Evolutionary conservation across 2,888 invertebrate species (phyloP), one percentile per base, ranked within the genome.

Genomic region (Tinea pellionella): DNA sequence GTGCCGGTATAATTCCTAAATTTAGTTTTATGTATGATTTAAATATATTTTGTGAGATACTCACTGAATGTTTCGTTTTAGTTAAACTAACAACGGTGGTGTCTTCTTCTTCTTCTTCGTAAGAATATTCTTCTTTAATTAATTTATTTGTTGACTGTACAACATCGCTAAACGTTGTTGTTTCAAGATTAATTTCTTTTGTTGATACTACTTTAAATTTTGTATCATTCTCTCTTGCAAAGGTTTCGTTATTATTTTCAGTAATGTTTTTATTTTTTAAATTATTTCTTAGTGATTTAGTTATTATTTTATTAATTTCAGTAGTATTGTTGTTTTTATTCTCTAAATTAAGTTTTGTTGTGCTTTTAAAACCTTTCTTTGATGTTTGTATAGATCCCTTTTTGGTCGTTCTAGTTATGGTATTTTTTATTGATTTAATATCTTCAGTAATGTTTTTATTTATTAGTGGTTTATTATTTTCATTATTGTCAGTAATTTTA

Each of bases 51-150:
- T 24, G 24, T 3, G 6, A 24, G 13, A 57, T 58, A 66, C 74
- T 72, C 67, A 75, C 76, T 2, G 47, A 47, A 47, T 67, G 42
- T 68, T 65, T 71, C 16, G 51, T 19, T 62, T 60, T 59, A 15
- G 47, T 63, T 42, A 60, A 43, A 13, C 42, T 2, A 16, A 29
- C 55, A n/a, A 41, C 61, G 7, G 59, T 24, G 6, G 42, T 58
- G 42, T 59, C 37, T 18, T 47, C 47, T 47, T 41, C 59, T 53
- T 59, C 37, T 18, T 47, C 47, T 47, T 47, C 47, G 8, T 41
- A 41, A 2, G 12, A 24, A 24, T 24, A 24, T 3, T 24, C 24
- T 24, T 24, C 24, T 24, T 24, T 6, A 24, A 6, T 24, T 2
- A 6, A 2, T 41, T 41, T 13, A 41, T 41, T n/a, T 13, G 41